Percentiles rank a stretch among this genome's conserved stretches.
Conservation (phyloP, 2,888 invertebrate genomes). For the Rhyacophila evoluta region DNA sequence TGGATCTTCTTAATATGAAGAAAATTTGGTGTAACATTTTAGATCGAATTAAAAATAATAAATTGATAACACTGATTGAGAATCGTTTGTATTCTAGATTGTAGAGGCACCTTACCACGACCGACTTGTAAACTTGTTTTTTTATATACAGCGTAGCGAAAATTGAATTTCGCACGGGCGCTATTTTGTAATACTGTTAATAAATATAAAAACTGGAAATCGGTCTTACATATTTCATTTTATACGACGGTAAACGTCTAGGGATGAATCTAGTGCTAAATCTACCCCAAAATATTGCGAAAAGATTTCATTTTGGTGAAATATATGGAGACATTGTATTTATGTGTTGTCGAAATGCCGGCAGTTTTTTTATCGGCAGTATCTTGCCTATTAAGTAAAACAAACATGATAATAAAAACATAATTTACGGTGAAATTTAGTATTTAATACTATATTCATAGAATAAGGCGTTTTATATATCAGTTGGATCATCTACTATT, state of each 20-base stretch:
- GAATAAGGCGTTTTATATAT: too few species aligned
- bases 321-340: not conserved
- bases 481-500: too few species aligned
- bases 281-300: not conserved
- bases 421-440: too few species aligned
- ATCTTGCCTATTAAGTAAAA: too few species aligned
- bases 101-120: not conserved
- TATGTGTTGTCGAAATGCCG: not conserved
- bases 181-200: slow-evolving; percentile 33
- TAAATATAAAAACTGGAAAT: slow-evolving; percentile 37
- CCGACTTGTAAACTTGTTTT: slow-evolving; percentile 11
- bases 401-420: too few species aligned
- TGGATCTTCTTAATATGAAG: too few species aligned
- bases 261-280: not conserved
- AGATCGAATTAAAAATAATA: too few species aligned
- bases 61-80: not conserved
- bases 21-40: too few species aligned
- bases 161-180: slow-evolving; percentile 26
- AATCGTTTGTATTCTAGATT: not conserved
- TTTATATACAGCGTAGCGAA: not conserved
- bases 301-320: not conserved
- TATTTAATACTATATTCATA: too few species aligned
- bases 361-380: not conserved
- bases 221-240: slow-evolving; percentile 38
- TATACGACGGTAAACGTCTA: not conserved